Base-by-base conservation (phyloP, 1,140 invertebrate genomes). In the Lasioglossum albipes region DNA sequence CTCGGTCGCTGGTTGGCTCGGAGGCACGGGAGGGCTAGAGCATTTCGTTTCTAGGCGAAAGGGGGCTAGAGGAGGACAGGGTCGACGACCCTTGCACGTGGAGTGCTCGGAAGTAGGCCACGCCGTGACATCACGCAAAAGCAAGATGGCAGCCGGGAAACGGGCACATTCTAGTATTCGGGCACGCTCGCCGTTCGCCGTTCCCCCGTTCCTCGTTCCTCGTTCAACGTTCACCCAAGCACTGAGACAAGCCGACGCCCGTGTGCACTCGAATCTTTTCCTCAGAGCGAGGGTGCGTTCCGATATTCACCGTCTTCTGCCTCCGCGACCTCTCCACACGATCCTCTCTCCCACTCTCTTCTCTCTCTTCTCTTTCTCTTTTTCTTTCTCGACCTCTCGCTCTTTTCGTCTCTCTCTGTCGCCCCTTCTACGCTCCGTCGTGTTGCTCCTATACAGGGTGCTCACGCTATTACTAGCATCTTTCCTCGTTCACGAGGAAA, bases 1-100 rank as follows among this genome's bases (percentile, higher is more conserved):
- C 13, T 62, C 67, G 71, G 54, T 16, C 20, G 41, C 16, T 84
- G 77, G 84, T 78, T 84, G 77, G 79, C 54, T 75, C 61, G 31
- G 52, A 36, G 13, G 45, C 49, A 57, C 73, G 74, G 75, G 67
- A 65, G 66, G 72, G 75, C 74, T 69, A 20, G 73, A 68, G 66
- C 66, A 62, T 82, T 82, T 73, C 62, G 74, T 81, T 54, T 36
- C 78, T 87, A 87, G 84, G 84, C 84, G 84, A 87, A 83, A 87
- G 79, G 76, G 86, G 83, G 75, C 82, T 88, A 86, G 75, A 87
- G 73, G 85, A 84, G 88, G 82, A 75, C 72, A 75, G 75, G 90
- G 90, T 90, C 90, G 84, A 87, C 87, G 90, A 91, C 90, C 90
- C 87, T 86, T 88, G 88, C 90, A 91, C 90, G 90, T 91, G 90